These are phyloP conservation scores for Holothuria leucospilota DNA, from an alignment of 53 echinoderm and acorn worm species.

Conservation along the genomic window DNA sequence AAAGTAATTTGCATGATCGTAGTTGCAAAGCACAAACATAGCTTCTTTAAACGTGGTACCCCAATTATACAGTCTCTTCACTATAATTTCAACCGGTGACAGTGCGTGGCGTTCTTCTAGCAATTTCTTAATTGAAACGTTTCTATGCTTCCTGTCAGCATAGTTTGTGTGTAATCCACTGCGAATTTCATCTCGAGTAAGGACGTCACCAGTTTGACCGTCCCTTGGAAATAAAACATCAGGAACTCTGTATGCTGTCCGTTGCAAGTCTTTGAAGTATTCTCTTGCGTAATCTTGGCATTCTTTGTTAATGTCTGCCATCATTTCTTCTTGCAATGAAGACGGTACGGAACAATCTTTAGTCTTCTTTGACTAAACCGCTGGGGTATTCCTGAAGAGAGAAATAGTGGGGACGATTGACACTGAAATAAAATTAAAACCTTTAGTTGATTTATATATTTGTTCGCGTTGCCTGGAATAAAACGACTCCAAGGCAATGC, in stretches of 20 bases:
- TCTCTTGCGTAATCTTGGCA: not conserved
- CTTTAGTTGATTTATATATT: too few species aligned
- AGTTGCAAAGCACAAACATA: conserved; percentile 28
- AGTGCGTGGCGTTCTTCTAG: conserved; percentile 14
- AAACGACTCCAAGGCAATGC: too few species aligned
- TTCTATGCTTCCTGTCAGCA: conserved; percentile 15
- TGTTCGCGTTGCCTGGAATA: too few species aligned
- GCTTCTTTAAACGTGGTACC: not conserved
- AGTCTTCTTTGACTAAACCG: too few species aligned
- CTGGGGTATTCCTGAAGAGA: too few species aligned
- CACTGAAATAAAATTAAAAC: too few species aligned
- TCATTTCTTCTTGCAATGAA: too few species aligned
- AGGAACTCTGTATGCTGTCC: conserved; percentile 19
- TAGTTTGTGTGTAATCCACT: conserved; percentile 4
- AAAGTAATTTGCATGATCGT: not conserved
- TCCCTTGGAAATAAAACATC: conserved; percentile 37
- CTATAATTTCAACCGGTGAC: conserved; percentile 12
- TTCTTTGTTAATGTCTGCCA: not conserved
- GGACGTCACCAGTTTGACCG: conserved; percentile 16
- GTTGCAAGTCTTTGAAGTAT: conserved; percentile 5
- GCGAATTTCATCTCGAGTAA: not conserved
- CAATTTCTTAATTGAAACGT: not conserved
- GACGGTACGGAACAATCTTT: too few species aligned
- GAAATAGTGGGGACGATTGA: too few species aligned
- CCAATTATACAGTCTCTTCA: conserved; percentile 14